These are phyloP conservation scores for Ophioderma brevispina DNA, from an alignment of 35 echinoderm and acorn worm species.

Conservation along the genomic window DNA sequence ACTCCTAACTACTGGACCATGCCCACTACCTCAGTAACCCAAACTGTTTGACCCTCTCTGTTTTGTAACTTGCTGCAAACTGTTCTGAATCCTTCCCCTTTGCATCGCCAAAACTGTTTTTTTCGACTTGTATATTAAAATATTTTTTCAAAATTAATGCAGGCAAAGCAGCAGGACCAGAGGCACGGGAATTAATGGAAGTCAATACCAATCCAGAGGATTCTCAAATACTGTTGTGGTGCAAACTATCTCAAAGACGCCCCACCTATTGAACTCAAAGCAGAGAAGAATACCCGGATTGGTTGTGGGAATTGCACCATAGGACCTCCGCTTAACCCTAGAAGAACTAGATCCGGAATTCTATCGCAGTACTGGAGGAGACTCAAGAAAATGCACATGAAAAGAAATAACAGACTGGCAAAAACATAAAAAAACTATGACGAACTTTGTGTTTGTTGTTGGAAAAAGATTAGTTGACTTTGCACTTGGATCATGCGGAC, in stretches of 20 bases:
- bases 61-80: too few species aligned
- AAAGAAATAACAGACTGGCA: conserved; percentile 80
- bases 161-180: conserved; percentile 47
- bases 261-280: conserved; percentile 66
- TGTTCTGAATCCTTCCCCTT: too few species aligned
- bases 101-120: too few species aligned
- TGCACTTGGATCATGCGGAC: too few species aligned
- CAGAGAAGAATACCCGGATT: conserved; percentile 95
- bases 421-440: conserved; percentile 80
- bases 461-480: too few species aligned
- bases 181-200: conserved; percentile 52
- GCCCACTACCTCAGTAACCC: too few species aligned
- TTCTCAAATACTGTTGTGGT: conserved; percentile 80
- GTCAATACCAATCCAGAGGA: conserved; percentile 88
- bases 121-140: too few species aligned
- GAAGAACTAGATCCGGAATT: conserved; percentile 76
- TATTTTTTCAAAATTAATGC: too few species aligned
- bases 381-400: conserved; percentile 84
- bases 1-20: too few species aligned
- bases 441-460: too few species aligned
- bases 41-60: too few species aligned
- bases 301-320: conserved; percentile 93
- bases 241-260: conserved; percentile 84
- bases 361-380: conserved; percentile 85
- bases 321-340: conserved; percentile 63